Evolutionary conservation across 2,797 vertebrate genomes (phyloP).

Genomic region (Melanotaenia nigrans): DNA sequence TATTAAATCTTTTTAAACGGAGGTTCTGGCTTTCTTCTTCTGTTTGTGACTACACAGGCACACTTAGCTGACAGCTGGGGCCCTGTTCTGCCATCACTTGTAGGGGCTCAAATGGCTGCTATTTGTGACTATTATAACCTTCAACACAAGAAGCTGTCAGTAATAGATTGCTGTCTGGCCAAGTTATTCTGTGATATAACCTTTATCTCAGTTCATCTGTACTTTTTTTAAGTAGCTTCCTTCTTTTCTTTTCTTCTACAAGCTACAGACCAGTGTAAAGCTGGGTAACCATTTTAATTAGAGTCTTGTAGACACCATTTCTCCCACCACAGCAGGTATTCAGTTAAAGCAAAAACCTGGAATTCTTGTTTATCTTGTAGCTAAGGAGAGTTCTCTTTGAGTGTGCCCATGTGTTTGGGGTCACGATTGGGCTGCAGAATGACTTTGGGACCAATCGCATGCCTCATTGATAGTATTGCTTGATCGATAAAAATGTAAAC

Average conservation of each 20-base stretch:
- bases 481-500: slow-evolving; percentile 1
- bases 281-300: background rate
- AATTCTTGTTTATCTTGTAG: slow-evolving; percentile 12
- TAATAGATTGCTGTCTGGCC: slow-evolving; percentile 13
- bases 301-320: slow-evolving; percentile 3
- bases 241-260: slow-evolving; percentile 1
- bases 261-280: slow-evolving; percentile 12
- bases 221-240: background rate
- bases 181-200: slow-evolving; percentile 25
- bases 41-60: slow-evolving; percentile 1
- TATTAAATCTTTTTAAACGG: slow-evolving; percentile 20
- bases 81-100: slow-evolving; percentile 8
- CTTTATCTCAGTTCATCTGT: slow-evolving; percentile 16
- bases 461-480: slow-evolving; percentile 4
- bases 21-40: slow-evolving; percentile 14
- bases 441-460: slow-evolving; percentile 13
- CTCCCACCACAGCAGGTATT: slow-evolving; percentile 18
- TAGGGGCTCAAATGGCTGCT: slow-evolving; percentile 10
- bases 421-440: slow-evolving; percentile 16
- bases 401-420: slow-evolving; percentile 8
- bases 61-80: slow-evolving; percentile 1
- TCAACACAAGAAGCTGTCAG: slow-evolving; percentile 17
- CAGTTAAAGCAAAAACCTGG: slow-evolving; percentile 1
- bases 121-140: slow-evolving; percentile 15
- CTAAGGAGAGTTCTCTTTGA: slow-evolving; percentile 4